A percentile compares a stretch with the other conserved stretches of the same genome.
Conservation (phyloP, 2,797 vertebrate genomes). For the Mycteria americana region DNA sequence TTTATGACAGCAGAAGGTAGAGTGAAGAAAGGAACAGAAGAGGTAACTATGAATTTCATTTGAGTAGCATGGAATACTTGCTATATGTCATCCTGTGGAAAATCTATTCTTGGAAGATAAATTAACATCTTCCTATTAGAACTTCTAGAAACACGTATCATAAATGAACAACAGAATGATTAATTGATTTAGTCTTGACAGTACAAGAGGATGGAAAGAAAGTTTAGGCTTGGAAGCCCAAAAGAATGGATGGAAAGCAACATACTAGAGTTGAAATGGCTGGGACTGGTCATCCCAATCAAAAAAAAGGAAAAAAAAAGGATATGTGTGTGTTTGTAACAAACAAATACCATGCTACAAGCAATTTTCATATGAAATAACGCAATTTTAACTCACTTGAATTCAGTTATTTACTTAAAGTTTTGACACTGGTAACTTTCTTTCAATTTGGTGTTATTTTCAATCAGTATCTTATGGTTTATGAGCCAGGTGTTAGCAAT, state of each 20-base stretch:
- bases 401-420: background rate
- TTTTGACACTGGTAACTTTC: background rate
- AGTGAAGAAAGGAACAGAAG: background rate
- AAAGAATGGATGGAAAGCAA: background rate
- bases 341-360: background rate
- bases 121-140: background rate
- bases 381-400: background rate
- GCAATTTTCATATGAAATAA: background rate
- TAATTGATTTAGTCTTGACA: background rate
- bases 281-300: background rate
- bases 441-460: background rate
- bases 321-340: background rate
- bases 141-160: background rate
- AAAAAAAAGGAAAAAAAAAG: background rate
- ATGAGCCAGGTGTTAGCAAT: conserved; percentile 19
- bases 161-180: background rate
- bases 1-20: background rate
- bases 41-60: background rate
- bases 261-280: background rate
- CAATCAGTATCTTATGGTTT: background rate
- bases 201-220: background rate
- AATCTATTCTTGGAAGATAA: background rate
- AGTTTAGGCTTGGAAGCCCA: background rate
- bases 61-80: background rate
- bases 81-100: background rate